Evolutionary conservation across 2,888 invertebrate species (phyloP), one percentile per base, ranked within the genome.

Genomic region (Adelphocoris suturalis): DNA sequence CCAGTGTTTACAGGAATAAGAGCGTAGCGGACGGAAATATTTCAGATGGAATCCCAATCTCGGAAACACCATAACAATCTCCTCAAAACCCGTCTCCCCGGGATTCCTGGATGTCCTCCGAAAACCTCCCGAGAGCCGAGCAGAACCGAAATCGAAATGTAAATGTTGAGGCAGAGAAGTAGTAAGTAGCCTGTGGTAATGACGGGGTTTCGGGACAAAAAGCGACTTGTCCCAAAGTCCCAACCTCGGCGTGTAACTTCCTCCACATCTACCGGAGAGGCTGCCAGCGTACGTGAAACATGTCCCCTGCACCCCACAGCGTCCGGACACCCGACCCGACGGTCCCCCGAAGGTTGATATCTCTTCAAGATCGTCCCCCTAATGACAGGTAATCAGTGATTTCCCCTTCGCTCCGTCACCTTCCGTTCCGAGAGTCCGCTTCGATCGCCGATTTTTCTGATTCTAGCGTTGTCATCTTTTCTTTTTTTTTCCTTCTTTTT

Each of bases 391-490:
- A 68, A 68, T 68, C 68, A 68, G 68, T 68, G 68, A 23, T 68
- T 68, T 68, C 68, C 68, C 23, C 68, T 23, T 68, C 68, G 68
- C 68, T 68, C 68, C 68, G 68, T 68, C 68, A 68, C 68, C 68
- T 68, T 68, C 68, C 68, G 68, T 68, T 68, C 68, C 68, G 7
- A 13, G 68, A 68, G 23, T 12, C 23, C 68, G 23, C 23, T 68
- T 68, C 68, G 68, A 68, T 68, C 68, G 68, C 68, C 68, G 68
- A 68, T 68, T 68, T n/a, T 68, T 68, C 68, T 68, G 68, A 68
- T 68, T 68, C 68, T 23, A 68, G 23, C 68, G 68, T 23, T 68
- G 68, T 68, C 68, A 68, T 68, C 68, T 23, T 68, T 68, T 23
- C 19, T 68, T 23, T 68, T 23, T 68, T 68, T 61, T 68, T 57